Evolutionary conservation across 1,140 invertebrate genomes (phyloP).

Genomic region (Drosophila rufa): DNA sequence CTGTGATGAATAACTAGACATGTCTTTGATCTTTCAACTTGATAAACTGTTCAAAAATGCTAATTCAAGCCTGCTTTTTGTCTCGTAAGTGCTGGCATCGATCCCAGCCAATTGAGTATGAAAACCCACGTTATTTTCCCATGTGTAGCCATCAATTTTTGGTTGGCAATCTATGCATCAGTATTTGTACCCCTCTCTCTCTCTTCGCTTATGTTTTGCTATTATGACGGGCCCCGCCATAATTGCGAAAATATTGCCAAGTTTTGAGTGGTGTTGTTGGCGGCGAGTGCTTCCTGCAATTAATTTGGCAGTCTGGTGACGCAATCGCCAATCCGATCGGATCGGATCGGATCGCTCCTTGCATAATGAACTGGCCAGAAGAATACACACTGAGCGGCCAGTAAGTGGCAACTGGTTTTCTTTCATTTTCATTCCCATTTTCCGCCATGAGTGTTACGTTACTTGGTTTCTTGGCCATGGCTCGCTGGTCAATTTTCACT

Average conservation of each 20-base stretch:
- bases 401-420: conserved; percentile 67
- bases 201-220: conserved; percentile 14
- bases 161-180: conserved; percentile 42
- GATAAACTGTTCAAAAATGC: background rate
- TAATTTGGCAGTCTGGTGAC: conserved; percentile 64
- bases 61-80: background rate
- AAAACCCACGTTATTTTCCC: background rate
- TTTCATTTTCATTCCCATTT: conserved; percentile 60
- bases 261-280: conserved; percentile 14
- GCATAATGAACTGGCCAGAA: conserved; percentile 77
- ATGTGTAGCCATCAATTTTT: conserved; percentile 32
- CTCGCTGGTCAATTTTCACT: conserved; percentile 70
- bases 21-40: background rate
- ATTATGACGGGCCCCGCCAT: conserved; percentile 42
- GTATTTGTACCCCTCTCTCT: conserved; percentile 36
- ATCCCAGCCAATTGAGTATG: background rate
- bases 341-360: conserved; percentile 41
- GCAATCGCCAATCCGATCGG: conserved; percentile 55
- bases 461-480: conserved; percentile 37
- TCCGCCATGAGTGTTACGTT: conserved; percentile 34
- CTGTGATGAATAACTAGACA: too few relatives aligned
- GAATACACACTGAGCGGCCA: conserved; percentile 59
- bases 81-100: background rate
- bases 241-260: conserved; percentile 51
- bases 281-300: conserved; percentile 67